Percentiles rank a stretch among this genome's conserved stretches.
Conservation (phyloP, 1,140 invertebrate genomes). For the Temnothorax nylanderi region DNA sequence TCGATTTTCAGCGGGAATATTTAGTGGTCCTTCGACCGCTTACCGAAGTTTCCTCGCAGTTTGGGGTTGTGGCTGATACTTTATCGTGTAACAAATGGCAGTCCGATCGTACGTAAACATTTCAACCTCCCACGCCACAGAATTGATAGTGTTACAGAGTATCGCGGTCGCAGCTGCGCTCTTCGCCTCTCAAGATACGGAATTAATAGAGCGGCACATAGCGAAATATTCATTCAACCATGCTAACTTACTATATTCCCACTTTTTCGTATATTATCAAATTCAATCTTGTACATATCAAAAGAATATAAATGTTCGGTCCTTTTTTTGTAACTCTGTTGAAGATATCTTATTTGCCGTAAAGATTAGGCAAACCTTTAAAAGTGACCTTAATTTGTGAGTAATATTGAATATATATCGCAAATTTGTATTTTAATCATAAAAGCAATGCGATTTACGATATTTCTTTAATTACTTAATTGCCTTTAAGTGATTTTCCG, state of each 20-base stretch:
- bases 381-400: not conserved
- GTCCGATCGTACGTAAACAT: conserved; percentile 75
- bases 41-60: conserved; percentile 55
- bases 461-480: conserved; percentile 4
- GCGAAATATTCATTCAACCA: conserved; percentile 33
- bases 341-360: not conserved
- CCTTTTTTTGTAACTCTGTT: not conserved
- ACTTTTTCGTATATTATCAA: not conserved
- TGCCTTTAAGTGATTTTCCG: not conserved
- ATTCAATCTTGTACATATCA: not conserved
- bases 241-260: not conserved
- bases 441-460: not conserved
- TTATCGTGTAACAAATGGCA: conserved; percentile 74
- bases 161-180: conserved; percentile 71
- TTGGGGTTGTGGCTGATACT: conserved; percentile 65
- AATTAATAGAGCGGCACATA: conserved; percentile 69
- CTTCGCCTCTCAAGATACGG: conserved; percentile 66
- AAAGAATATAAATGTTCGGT: not conserved
- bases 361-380: not conserved
- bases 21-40: conserved; percentile 49
- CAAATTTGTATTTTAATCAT: conserved; percentile 12
- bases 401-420: not conserved
- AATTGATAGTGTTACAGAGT: conserved; percentile 73
- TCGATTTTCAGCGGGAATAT: conserved; percentile 53
- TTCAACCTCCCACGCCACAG: conserved; percentile 61